Percentiles rank a stretch among this genome's conserved stretches.
Conservation (phyloP, 2,797 vertebrate species). For the Adelosebastes latens region DNA sequence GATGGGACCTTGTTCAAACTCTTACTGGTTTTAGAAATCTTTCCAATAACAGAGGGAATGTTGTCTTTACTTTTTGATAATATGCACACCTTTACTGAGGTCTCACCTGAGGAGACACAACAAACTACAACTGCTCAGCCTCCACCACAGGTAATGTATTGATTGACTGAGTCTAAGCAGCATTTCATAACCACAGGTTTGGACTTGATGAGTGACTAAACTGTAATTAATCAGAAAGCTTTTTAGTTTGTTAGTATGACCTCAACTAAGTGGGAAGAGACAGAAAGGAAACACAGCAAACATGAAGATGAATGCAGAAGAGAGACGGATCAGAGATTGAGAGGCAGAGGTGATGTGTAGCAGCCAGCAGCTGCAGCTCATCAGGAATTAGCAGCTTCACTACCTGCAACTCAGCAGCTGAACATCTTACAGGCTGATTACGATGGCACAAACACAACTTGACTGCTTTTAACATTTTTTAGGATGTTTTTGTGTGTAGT, state of each 20-base stretch:
- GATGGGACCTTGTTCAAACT: not conserved
- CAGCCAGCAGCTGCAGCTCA: conserved; percentile 13
- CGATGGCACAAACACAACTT: not conserved
- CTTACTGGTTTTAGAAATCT: not conserved
- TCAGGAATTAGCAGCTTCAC: conserved; percentile 18
- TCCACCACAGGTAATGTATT: not conserved
- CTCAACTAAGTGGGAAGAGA: not conserved
- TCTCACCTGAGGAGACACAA: not conserved
- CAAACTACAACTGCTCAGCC: not conserved
- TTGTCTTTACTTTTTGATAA: not conserved
- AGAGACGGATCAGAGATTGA: not conserved
- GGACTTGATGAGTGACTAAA: not conserved
- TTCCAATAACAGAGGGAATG: not conserved
- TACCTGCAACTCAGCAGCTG: not conserved
- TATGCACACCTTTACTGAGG: too few species aligned
- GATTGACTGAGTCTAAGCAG: not conserved
- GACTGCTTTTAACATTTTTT: not conserved
- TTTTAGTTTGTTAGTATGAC: not conserved
- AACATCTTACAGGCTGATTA: not conserved
- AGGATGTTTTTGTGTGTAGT: not conserved
- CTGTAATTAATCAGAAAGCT: not conserved
- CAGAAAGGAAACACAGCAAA: not conserved
- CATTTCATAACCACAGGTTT: not conserved
- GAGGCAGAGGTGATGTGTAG: not conserved
- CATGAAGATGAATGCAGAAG: not conserved